Evolutionary conservation across 2,888 invertebrate genomes (phyloP), one percentile per base, ranked within the genome.

Genomic region (Malacosoma neustria): DNA sequence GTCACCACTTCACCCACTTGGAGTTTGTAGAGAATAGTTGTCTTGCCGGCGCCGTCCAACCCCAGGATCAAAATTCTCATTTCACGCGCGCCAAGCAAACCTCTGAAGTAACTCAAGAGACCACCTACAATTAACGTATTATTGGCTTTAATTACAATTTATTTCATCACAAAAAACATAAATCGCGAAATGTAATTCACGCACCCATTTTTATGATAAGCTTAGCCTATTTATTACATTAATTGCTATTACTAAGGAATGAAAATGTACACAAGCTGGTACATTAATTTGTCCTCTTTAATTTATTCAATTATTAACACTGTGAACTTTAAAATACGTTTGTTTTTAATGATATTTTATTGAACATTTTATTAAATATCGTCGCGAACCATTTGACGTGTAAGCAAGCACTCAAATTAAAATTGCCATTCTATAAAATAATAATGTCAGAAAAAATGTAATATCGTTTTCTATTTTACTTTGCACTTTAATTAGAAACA

Each of bases 1-100:
- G 98, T 98, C 14, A 99, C 98, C 38, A 99, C 98, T 87, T 98
- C 98, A 11, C 98, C 98, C 40, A 99, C 99, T 90, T 99, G 98
- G 63, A 99, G 87, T 86, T 95, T 93, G 82, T 99, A 99, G 47
- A 99, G 85, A 80, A 99, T 99, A 44, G 99, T 99, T 0, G 99
- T 99, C 88, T 99, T 99, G 50, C 99, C 99, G 70, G 99, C 99
- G 43, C 98, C 99, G 80, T 99, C 99, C 54, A 99, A 87, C 3
- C 99, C 99, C 39, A 99, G 89, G 74, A 99, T 99, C 56, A 99
- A 87, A 77, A 99, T 99, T 64, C 99, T 89, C 94, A 99, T 97
- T 88, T 99, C 99, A 61, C 98, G 93, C 48, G 95, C 96, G 32
- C 99, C 99, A 71, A 99, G 90, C 57, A 99, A 89, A 58, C 95